These are phyloP conservation scores for Cecidostiba fungosa DNA, from an alignment of 2,888 invertebrate species.

Conservation along the genomic window DNA sequence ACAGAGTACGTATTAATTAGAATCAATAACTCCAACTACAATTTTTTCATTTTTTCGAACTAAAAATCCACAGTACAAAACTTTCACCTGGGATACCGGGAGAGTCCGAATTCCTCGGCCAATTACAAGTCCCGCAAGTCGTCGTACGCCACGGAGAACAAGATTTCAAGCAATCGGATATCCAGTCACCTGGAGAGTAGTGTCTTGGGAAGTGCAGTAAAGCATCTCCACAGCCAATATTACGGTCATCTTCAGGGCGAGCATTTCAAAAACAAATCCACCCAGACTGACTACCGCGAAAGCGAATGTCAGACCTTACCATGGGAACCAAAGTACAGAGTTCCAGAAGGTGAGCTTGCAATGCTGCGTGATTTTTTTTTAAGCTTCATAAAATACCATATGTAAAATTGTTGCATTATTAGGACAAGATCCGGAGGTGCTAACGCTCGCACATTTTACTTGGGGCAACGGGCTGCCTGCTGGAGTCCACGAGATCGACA, in stretches of 20 bases:
- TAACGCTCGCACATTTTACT: slow-evolving; percentile 84
- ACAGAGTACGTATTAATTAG: background rate
- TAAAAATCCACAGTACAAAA: background rate
- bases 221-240: slow-evolving; percentile 39
- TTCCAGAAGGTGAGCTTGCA: slow-evolving; percentile 72
- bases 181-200: slow-evolving; percentile 59
- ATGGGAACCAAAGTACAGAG: slow-evolving; percentile 86
- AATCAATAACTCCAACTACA: background rate
- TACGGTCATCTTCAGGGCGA: slow-evolving; percentile 3
- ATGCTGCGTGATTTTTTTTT: background rate
- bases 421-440: slow-evolving; percentile 82
- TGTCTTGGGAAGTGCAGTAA: slow-evolving; percentile 44
- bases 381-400: background rate
- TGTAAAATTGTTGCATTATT: background rate
- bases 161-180: slow-evolving; percentile 32
- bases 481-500: slow-evolving; percentile 83
- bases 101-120: background rate
- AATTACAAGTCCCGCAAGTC: background rate
- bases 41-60: background rate
- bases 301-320: slow-evolving; percentile 89
- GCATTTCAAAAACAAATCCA: slow-evolving; percentile 72
- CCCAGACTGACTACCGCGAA: slow-evolving; percentile 88
- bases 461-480: slow-evolving; percentile 86
- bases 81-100: background rate
- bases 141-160: background rate